Percentiles rank a stretch among this genome's conserved stretches.
Evolutionary conservation across 2,113 vertebrate genomes (phyloP).

Genomic region (Plectropomus leopardus): DNA sequence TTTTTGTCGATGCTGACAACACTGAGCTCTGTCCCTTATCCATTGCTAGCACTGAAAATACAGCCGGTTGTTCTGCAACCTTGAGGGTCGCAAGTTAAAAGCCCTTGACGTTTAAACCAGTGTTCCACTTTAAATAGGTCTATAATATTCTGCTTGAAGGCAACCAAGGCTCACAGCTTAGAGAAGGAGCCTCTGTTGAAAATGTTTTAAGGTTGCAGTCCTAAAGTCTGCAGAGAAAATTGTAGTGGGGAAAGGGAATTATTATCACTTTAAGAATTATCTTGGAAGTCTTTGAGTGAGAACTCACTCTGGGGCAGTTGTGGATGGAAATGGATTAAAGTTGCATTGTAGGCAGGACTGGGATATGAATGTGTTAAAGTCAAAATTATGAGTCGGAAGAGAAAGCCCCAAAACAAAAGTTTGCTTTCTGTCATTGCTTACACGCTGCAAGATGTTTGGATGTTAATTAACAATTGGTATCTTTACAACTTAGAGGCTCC

Average conservation of each 20-base stretch:
- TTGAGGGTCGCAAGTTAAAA: conserved; percentile 37
- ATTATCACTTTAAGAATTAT: conserved; percentile 24
- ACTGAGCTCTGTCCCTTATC: background rate
- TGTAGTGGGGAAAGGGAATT: background rate
- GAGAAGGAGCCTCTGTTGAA: conserved; percentile 5
- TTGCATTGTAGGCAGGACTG: background rate
- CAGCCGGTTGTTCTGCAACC: conserved; percentile 3
- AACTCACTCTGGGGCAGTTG: background rate
- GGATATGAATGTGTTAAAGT: background rate
- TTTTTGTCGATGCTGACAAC: background rate
- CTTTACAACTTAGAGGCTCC: background rate
- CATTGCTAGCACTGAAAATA: conserved; percentile 3
- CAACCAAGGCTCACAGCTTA: background rate
- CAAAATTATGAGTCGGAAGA: background rate
- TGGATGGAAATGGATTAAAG: conserved; percentile 1
- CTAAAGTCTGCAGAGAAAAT: background rate
- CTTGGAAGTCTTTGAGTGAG: background rate
- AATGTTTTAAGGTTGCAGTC: conserved; percentile 14
- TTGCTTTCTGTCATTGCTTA: background rate
- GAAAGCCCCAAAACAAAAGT: background rate
- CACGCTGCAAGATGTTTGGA: conserved; percentile 5
- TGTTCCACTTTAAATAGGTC: conserved; percentile 38
- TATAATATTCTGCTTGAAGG: conserved; percentile 19
- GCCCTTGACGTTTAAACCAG: conserved; percentile 30
- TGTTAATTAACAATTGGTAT: background rate